phyloP scores from a whole-genome alignment of 2,888 invertebrate species.

The Philopedon plagiatum region DNA sequence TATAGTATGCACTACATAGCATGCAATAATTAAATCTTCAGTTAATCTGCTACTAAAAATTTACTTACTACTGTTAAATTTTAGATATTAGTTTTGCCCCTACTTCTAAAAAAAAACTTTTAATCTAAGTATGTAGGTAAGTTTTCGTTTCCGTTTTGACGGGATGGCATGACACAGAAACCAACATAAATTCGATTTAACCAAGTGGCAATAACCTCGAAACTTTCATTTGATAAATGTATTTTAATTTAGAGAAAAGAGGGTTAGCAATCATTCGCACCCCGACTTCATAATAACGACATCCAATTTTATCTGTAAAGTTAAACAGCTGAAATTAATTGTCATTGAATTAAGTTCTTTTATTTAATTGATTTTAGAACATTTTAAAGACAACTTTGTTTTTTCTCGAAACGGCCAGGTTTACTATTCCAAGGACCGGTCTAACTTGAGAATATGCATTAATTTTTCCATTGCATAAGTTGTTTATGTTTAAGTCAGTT shows the following conservation, averaged over 20 bases:
- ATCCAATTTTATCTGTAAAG: slow-evolving; percentile 44
- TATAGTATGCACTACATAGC: too few species aligned
- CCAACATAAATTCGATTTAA: slow-evolving; percentile 1
- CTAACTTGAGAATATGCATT: too few species aligned
- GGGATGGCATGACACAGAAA: slow-evolving; percentile 9
- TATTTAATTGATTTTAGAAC: neutral
- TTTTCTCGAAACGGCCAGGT: too few species aligned
- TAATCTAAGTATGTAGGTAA: neutral
- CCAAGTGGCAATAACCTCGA: slow-evolving; percentile 1
- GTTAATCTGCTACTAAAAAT: too few species aligned
- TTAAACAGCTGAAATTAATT: slow-evolving; percentile 15
- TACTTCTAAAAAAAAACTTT: too few species aligned
- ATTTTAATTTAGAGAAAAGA: slow-evolving; percentile 50
- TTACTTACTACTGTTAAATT: too few species aligned
- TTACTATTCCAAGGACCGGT: too few species aligned
- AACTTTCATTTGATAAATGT: slow-evolving; percentile 39
- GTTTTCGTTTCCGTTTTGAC: neutral
- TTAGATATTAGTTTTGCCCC: too few species aligned
- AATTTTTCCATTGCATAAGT: too few species aligned
- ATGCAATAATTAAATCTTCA: too few species aligned
- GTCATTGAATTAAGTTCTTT: neutral
- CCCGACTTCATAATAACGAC: slow-evolving; percentile 32
- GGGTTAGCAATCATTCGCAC: slow-evolving; percentile 51
- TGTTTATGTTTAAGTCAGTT: too few species aligned
- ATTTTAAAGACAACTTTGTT: neutral